These are phyloP conservation scores for Anoura caudifer DNA, from an alignment of 2,113 vertebrate genomes.

Conservation along the genomic window DNA sequence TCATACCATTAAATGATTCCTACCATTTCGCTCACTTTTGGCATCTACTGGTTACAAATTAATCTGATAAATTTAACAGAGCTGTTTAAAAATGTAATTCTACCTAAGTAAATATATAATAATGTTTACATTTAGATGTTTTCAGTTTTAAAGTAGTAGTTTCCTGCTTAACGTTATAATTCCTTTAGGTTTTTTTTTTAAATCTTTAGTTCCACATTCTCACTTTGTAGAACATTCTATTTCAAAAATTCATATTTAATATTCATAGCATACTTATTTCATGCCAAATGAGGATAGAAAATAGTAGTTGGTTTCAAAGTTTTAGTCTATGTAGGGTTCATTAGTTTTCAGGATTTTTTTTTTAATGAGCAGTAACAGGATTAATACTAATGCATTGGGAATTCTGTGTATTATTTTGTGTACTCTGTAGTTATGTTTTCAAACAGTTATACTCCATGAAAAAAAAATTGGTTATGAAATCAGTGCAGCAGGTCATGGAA, in stretches of 20 bases:
- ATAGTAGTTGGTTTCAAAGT: background rate
- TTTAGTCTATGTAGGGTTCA: background rate
- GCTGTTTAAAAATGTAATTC: background rate
- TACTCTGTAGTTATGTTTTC: background rate
- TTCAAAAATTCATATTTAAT: slow-evolving; percentile 24
- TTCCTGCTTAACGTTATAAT: background rate
- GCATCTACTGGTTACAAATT: background rate
- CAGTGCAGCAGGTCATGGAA: background rate
- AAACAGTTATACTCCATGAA: background rate
- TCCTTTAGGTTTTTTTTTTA: background rate
- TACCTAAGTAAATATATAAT: background rate
- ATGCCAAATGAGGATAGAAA: background rate
- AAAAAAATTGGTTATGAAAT: background rate
- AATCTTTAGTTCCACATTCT: background rate
- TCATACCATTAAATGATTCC: background rate
- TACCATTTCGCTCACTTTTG: background rate
- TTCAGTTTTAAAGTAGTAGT: background rate
- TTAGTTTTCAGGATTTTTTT: background rate
- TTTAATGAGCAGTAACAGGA: background rate
- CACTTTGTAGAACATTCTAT: background rate
- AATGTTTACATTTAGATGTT: background rate
- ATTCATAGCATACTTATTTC: background rate
- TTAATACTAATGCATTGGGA: background rate
- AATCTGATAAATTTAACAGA: background rate
- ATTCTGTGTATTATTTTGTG: background rate